A percentile compares a stretch with the other conserved stretches of the same genome.
Evolutionary conservation across 2,888 invertebrate species (phyloP).

Genomic region (Drosophila anomelani): DNA sequence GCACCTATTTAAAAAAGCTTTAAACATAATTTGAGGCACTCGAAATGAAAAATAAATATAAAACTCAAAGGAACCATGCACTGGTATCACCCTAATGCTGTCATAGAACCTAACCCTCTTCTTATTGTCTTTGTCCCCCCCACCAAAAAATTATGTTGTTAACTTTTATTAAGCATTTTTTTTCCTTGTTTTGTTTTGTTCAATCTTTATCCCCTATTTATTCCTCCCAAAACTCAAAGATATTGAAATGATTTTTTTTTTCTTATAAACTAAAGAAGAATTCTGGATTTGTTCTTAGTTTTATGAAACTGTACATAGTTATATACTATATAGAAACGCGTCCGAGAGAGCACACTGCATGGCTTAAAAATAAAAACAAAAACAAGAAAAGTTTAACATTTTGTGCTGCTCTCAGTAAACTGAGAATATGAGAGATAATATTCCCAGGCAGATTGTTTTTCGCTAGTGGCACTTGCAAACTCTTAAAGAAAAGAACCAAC

Average conservation of each 20-base stretch:
- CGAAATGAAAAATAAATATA: background rate
- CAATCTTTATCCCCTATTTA: constrained; percentile 13
- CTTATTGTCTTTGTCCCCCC: constrained; percentile 39
- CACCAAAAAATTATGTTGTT: constrained; percentile 9
- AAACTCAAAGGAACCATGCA: constrained; percentile 30
- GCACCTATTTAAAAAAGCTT: background rate
- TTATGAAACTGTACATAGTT: constrained; percentile 40
- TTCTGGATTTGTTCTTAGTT: constrained; percentile 19
- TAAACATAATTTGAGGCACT: constrained; percentile 18
- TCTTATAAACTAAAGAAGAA: background rate
- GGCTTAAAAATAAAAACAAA: constrained; percentile 72
- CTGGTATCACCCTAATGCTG: constrained; percentile 61
- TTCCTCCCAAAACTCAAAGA: background rate
- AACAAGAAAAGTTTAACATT: constrained; percentile 14
- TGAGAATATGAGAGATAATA: background rate
- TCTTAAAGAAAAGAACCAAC: constrained; percentile 5
- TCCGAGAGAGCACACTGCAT: constrained; percentile 85
- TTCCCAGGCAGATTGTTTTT: constrained; percentile 21
- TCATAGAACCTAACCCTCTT: constrained; percentile 24
- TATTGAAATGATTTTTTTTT: constrained; percentile 16
- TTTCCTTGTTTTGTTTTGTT: constrained; percentile 30
- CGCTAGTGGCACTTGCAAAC: constrained; percentile 37
- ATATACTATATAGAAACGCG: constrained; percentile 53
- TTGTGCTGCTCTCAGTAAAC: constrained; percentile 35
- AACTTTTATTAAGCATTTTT: constrained; percentile 17